phyloP scores from a whole-genome alignment of 92 coral and sea anemone species.

The Parazoanthus darwini region DNA sequence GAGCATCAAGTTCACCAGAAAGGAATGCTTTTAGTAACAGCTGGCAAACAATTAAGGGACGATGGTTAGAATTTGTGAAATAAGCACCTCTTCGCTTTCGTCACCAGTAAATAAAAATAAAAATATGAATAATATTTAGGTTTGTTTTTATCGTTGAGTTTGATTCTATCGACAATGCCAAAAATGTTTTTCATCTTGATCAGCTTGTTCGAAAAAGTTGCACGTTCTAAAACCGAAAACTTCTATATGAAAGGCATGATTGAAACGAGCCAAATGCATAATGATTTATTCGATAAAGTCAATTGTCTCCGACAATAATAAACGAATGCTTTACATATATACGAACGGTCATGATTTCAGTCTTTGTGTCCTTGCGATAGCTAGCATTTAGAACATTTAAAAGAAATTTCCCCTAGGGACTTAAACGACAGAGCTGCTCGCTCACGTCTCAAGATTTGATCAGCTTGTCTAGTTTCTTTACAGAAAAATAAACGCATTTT shows the following conservation, averaged over 20 bases:
- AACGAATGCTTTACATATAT: slow-evolving; percentile 14
- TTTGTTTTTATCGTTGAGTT: background rate
- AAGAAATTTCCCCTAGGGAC: background rate
- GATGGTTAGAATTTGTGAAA: slow-evolving; percentile 13
- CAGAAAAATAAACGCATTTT: background rate
- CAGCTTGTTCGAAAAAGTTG: background rate
- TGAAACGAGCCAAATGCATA: background rate
- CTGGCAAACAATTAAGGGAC: background rate
- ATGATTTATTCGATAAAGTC: slow-evolving; percentile 6
- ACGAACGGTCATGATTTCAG: background rate
- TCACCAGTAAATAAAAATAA: background rate
- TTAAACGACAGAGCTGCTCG: background rate
- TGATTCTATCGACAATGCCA: background rate
- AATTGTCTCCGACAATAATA: slow-evolving; percentile 3
- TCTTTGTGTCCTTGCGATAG: background rate
- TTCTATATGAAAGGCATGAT: background rate
- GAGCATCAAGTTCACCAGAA: background rate
- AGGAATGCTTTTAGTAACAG: background rate
- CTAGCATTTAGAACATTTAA: background rate
- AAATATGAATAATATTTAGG: background rate
- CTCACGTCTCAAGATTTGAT: background rate
- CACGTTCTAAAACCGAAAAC: background rate
- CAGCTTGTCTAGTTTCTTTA: too few species aligned
- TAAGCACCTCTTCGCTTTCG: background rate
- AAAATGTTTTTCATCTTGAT: background rate